A percentile compares a stretch with the other conserved stretches of the same genome.
phyloP scores from a whole-genome alignment of 37 sponge, comb jelly and placozoan genomes.

The Aplysina aerophoba region DNA sequence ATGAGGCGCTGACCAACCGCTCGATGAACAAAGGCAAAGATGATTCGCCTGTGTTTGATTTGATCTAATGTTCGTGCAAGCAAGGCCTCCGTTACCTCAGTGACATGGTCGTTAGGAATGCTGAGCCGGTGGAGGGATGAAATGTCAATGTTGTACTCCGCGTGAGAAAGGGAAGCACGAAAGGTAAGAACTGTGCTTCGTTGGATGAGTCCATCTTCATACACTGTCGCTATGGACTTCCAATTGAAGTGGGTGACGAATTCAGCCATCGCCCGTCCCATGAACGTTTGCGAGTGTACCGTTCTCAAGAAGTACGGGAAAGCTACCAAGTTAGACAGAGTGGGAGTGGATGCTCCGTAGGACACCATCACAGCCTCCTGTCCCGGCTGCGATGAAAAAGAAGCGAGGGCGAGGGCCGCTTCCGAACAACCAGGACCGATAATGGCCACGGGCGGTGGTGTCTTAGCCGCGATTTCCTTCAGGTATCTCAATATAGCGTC shows the following conservation, averaged over 20 bases:
- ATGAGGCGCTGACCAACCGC: background rate
- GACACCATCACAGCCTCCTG: background rate
- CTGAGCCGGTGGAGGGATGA: background rate
- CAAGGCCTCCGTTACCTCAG: background rate
- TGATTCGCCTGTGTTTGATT: slow-evolving; percentile 14
- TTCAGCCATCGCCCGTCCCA: background rate
- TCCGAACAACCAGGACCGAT: slow-evolving; percentile 24
- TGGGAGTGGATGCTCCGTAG: slow-evolving; percentile 27
- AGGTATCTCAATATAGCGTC: background rate
- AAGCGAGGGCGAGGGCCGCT: slow-evolving; percentile 13
- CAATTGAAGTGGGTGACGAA: background rate
- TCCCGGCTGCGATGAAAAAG: background rate
- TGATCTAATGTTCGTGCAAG: background rate
- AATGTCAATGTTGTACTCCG: background rate
- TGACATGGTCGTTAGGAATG: background rate
- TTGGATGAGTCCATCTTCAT: background rate
- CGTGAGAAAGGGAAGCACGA: background rate
- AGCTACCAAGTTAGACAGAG: background rate
- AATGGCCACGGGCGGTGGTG: slow-evolving; percentile 9
- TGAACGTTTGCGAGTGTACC: background rate
- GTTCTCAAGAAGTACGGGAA: slow-evolving; percentile 37
- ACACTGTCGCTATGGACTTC: background rate
- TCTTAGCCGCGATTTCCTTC: background rate
- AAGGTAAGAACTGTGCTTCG: slow-evolving; percentile 20
- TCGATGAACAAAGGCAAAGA: background rate